Conservation (phyloP, 1,140 invertebrate genomes). For the Chrysoperla carnea region DNA sequence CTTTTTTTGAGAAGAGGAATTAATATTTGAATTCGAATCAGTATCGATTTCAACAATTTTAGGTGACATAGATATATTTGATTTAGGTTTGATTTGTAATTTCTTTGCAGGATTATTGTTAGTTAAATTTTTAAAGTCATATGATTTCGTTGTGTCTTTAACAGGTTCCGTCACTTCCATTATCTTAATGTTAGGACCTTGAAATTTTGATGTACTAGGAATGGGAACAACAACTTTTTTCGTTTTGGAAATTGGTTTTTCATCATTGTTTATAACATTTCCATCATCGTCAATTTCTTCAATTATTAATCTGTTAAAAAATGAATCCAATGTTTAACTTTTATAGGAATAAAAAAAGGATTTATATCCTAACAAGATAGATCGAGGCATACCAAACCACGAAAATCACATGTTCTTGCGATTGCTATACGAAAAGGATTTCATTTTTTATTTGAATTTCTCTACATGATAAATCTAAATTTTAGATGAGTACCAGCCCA, state of each 20-base stretch:
- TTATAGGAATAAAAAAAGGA: too few species aligned
- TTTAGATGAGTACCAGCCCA: too few species aligned
- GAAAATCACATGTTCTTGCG: too few species aligned
- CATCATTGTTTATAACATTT: not conserved
- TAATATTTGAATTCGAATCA: too few species aligned
- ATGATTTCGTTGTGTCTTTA: not conserved
- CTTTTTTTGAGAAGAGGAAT: too few species aligned
- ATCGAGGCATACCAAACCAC: too few species aligned
- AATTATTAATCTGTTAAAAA: too few species aligned
- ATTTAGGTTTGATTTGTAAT: not conserved
- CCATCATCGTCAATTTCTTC: not conserved
- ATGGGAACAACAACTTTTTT: not conserved
- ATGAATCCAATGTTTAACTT: too few species aligned
- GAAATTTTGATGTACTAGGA: not conserved
- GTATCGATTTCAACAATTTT: not conserved
- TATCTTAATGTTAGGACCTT: not conserved
- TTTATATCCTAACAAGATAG: too few species aligned
- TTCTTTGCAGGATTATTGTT: not conserved
- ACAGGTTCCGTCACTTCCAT: not conserved
- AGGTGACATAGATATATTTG: not conserved
- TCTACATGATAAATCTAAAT: too few species aligned
- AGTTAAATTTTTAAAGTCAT: not conserved
- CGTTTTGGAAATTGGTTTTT: not conserved
- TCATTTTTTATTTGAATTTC: too few species aligned
- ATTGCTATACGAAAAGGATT: too few species aligned